These are phyloP conservation scores for Gnathonemus longibarbis DNA, from an alignment of 2,113 vertebrate genomes.

Conservation along the genomic window DNA sequence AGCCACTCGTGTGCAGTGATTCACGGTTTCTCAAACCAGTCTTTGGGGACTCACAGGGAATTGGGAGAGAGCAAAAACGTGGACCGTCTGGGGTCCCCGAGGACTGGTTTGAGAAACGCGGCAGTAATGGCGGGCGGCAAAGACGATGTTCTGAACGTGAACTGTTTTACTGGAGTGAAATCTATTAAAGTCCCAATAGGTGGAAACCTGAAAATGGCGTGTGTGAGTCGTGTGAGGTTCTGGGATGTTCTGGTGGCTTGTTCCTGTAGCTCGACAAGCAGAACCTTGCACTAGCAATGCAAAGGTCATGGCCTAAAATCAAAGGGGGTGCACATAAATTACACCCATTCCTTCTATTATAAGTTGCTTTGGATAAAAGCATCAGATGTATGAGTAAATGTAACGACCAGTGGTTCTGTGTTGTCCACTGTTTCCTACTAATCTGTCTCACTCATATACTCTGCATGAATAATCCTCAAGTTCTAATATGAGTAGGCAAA, in stretches of 20 bases:
- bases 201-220: not conserved
- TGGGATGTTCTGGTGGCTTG: not conserved
- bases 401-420: not conserved
- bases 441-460: not conserved
- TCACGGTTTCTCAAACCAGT: not conserved
- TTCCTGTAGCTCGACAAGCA: not conserved
- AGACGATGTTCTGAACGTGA: not conserved
- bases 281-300: not conserved
- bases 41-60: too few relatives aligned
- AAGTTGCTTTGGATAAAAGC: not conserved
- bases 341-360: not conserved
- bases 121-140: not conserved
- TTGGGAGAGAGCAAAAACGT: not conserved
- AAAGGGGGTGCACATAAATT: not conserved
- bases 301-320: not conserved
- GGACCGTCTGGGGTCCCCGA: not conserved
- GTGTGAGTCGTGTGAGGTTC: not conserved
- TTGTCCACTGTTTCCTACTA: not conserved
- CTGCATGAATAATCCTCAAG: not conserved
- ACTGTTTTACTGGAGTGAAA: not conserved
- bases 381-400: not conserved
- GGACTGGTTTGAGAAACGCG: too few relatives aligned
- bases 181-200: not conserved
- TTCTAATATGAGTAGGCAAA: not conserved
- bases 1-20: not conserved